A percentile compares a stretch with the other conserved stretches of the same genome.
These are phyloP conservation scores for Xenopus borealis DNA, from an alignment of 2,113 vertebrate species.

Conservation along the genomic window DNA sequence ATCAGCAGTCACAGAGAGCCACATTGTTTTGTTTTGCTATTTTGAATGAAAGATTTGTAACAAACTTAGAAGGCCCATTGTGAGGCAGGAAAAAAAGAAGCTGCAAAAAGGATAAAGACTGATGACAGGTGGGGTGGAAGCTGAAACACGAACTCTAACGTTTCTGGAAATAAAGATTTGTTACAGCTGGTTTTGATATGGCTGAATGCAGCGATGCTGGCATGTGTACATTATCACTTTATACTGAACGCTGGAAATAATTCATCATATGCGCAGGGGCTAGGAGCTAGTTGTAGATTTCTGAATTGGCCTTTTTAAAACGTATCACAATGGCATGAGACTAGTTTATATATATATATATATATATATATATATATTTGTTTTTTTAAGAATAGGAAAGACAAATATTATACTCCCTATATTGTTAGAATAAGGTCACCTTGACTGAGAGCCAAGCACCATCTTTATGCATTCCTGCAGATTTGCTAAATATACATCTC, in stretches of 20 bases:
- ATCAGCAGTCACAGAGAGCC: slow-evolving; percentile 4
- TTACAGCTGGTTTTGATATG: slow-evolving; percentile 64
- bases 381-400: too few relatives aligned
- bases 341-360: too few relatives aligned
- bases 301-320: neutral
- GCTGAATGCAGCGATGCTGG: slow-evolving; percentile 51
- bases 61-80: slow-evolving; percentile 42
- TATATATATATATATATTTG: too few relatives aligned
- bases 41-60: slow-evolving; percentile 39
- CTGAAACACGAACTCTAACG: slow-evolving; percentile 65
- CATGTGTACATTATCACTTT: slow-evolving; percentile 43
- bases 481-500: too few relatives aligned
- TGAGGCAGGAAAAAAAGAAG: slow-evolving; percentile 48
- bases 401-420: too few relatives aligned
- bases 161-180: slow-evolving; percentile 66
- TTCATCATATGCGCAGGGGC: slow-evolving; percentile 2
- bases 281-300: neutral
- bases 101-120: slow-evolving; percentile 59
- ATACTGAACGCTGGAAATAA: slow-evolving; percentile 54
- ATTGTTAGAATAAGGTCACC: too few relatives aligned
- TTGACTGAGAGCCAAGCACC: too few relatives aligned
- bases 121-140: slow-evolving; percentile 66
- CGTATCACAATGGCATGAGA: neutral
- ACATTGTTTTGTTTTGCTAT: slow-evolving; percentile 11
- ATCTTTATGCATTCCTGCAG: too few relatives aligned